Base-by-base conservation (phyloP, 2,797 vertebrate genomes). In the Passerculus sandwichensis region DNA sequence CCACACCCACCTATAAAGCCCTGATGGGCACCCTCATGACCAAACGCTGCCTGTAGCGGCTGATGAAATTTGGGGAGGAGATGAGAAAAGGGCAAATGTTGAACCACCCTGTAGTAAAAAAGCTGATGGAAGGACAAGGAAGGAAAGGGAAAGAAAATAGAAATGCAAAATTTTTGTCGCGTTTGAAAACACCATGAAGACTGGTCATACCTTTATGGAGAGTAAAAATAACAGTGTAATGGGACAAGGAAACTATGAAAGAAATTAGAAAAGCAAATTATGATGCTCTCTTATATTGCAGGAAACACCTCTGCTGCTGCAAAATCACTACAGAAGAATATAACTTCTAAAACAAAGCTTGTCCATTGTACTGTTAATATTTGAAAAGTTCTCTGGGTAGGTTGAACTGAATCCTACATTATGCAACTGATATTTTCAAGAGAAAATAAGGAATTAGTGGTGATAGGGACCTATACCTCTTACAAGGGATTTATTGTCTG, bases 241-340 rank as follows among this genome's bases (percentile, higher is more conserved):
- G 16, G 21, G 56, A 53, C 16, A 57, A 12, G 32, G 42, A 40
- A 64, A 65, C 12, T 53, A 13, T 40, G 36, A 82, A 92, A 94
- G 90, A 93, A 97, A 97, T 88, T 53, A 96, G 85, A 92, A 94
- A 96, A 97, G 51, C 67, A 95, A 97, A 95, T 96, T 91, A 88
- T 72, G 66, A 85, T 92, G 34, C 29, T 94, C 70, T 88, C 36
- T 95, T 71, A 83, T 12, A 57, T 87, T 79, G 79, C 59, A 38
- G 78, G 84, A 96, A 97, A 93, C 40, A 89, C 50, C 72, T 95
- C 69, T 97, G 82, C 88, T 78, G 76, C 76, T 92, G 85, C 81
- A 94, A 95, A 96, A 92, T 93, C 94, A 91, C 74, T 96, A 83
- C 79, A 91, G 70, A 88, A 95, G 84, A 96, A 95, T 20, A 13